These are phyloP conservation scores for Hyles lineata DNA, from an alignment of 2,888 invertebrate genomes.

Conservation along the genomic window DNA sequence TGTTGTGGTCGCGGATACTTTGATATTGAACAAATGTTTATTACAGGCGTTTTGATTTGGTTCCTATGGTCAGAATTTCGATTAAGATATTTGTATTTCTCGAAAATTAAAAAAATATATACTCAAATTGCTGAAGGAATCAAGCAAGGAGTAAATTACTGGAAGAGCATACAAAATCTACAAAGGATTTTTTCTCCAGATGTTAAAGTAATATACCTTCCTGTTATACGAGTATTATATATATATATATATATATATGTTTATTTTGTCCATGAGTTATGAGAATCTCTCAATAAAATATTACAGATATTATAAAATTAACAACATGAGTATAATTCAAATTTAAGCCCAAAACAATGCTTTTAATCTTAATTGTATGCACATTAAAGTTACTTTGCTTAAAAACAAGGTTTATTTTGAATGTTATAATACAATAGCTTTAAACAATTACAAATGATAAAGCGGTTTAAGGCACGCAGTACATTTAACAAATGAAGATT, in stretches of 20 bases:
- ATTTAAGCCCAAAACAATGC: neutral
- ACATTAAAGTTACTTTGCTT: no score
- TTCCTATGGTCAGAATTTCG: neutral
- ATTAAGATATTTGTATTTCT: no score
- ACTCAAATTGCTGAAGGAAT: no score
- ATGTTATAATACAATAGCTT: neutral
- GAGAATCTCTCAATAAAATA: no score
- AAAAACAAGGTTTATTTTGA: neutral
- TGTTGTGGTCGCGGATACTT: neutral
- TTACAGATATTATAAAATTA: no score
- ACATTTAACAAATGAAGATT: slow-evolving; percentile 16
- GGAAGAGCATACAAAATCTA: neutral
- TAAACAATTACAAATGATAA: slow-evolving; percentile 2
- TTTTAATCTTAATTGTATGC: neutral
- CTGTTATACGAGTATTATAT: no score
- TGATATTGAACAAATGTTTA: neutral
- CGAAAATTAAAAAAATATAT: no score
- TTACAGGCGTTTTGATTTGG: neutral
- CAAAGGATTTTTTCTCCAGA: no score
- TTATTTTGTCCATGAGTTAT: no score
- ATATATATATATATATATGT: no score
- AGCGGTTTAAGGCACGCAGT: neutral
- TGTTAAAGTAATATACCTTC: no score
- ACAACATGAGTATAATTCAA: no score
- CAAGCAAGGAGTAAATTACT: neutral